Evolutionary conservation across 1,140 invertebrate species (phyloP).

Genomic region (Eurosta solidaginis): DNA sequence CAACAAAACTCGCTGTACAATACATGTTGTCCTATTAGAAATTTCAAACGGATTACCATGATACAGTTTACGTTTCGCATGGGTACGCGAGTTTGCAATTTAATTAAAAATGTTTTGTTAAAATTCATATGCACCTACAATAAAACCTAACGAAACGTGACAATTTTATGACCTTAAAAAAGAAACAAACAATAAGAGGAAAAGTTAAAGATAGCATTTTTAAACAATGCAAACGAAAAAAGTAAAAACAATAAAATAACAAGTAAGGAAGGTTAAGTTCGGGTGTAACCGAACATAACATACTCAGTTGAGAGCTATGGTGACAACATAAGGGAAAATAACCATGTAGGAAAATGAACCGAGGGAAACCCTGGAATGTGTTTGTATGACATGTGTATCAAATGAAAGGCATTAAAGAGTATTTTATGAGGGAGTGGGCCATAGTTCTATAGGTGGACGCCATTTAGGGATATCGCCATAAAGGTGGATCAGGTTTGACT

Average conservation of each 20-base stretch:
- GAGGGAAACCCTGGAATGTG: too few species aligned
- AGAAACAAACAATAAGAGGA: background rate
- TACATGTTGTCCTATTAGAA: background rate
- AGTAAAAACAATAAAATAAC: background rate
- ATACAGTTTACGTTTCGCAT: background rate
- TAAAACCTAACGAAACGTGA: constrained; percentile 10
- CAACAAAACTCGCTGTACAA: background rate
- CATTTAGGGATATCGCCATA: too few species aligned
- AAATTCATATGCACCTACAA: background rate
- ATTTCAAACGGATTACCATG: background rate
- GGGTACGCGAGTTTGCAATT: background rate
- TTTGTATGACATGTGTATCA: too few species aligned
- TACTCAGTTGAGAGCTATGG: too few species aligned
- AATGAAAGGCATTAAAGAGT: too few species aligned
- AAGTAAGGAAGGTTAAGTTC: too few species aligned
- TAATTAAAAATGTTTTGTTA: constrained; percentile 19
- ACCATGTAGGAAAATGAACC: too few species aligned
- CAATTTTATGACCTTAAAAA: constrained; percentile 1
- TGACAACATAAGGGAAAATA: too few species aligned
- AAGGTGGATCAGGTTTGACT: too few species aligned
- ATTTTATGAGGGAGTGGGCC: too few species aligned
- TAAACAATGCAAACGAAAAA: background rate
- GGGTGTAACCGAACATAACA: too few species aligned
- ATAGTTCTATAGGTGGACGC: too few species aligned
- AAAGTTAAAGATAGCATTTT: background rate